Percentiles rank a stretch among this genome's conserved stretches.
Evolutionary conservation across 2,797 vertebrate genomes (phyloP).

Genomic region (Acanthornis magna): DNA sequence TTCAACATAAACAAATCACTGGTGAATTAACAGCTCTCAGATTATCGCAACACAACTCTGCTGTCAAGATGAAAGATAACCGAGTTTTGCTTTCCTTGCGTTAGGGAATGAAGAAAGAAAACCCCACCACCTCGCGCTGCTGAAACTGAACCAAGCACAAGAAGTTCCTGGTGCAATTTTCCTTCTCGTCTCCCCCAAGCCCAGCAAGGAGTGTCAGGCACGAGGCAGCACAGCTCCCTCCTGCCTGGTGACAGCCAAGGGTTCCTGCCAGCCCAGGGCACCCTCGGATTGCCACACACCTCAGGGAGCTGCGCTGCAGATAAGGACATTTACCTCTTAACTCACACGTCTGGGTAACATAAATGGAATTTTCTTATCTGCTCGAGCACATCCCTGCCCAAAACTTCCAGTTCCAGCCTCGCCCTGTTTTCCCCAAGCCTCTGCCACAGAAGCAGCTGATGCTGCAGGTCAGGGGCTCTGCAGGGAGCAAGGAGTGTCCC

Average conservation of each 20-base stretch:
- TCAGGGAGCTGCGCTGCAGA: not conserved
- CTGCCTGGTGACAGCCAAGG: not conserved
- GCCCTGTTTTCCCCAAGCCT: not conserved
- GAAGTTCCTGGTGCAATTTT: not conserved
- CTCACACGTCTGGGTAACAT: not conserved
- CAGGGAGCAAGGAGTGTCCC: not conserved
- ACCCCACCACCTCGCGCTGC: fast-evolving
- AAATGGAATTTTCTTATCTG: not conserved
- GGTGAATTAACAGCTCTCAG: not conserved
- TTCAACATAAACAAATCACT: not conserved
- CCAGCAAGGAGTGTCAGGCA: not conserved
- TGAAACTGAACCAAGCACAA: not conserved
- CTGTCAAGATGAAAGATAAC: not conserved
- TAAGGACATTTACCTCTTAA: not conserved
- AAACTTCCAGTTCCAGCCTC: not conserved
- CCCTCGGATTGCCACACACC: not conserved
- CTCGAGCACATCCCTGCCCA: not conserved
- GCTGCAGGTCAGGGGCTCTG: not conserved
- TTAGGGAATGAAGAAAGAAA: not conserved
- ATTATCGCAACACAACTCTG: not conserved
- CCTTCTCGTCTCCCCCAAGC: not conserved
- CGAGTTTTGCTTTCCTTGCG: not conserved
- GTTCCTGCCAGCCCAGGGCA: not conserved
- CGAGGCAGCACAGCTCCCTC: not conserved
- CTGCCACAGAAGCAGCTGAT: not conserved